Evolutionary conservation across 1,140 invertebrate species (phyloP), one percentile per base, ranked within the genome.

Genomic region (Tigriopus japonicus): DNA sequence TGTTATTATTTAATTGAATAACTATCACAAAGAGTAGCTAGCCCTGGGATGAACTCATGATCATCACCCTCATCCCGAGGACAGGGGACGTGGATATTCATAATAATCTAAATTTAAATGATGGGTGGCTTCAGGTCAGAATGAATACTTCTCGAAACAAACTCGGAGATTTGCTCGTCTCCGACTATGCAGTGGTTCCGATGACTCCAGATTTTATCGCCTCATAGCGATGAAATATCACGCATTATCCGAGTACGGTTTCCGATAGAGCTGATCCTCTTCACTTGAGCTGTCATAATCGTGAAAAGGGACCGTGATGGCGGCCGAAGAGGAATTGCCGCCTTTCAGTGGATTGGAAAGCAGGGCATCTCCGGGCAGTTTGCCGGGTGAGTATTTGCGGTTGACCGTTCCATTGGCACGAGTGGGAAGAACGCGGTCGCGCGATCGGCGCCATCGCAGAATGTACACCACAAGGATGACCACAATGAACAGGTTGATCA

Each of bases 401-500:
- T 15, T 17, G 21, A 17, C 21, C 3, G n/a, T 21, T 6, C 21
- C 21, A 15, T 17, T 15, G n/a, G 45, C 45, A 15, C n/a, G n/a
- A 15, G 45, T 49, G 21, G 45, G 45, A 10, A 15, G n/a, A 3
- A 17, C 21, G 2, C 21, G n/a, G 45, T 15, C n/a, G 2, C 45
- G 45, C 5, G n/a, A 17, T 15, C 45, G 45, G 2, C 45, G 45
- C 45, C 52, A 54, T n/a, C 15, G 17, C 24, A 54, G 2, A 24
- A 58, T 58, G 28, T 58, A 58, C 23, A 40, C 35, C 15, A 58
- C 15, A 13, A 58, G 21, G 24, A 58, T 41, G 21, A 58, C 41
- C 15, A 58, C 21, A n/a, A 58, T 40, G 24, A 58, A 15, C 2
- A 42, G 15, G 55, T 58, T 58, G 55, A 58, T 42, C 17, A 58